A percentile compares a stretch with the other conserved stretches of the same genome.
These are phyloP conservation scores for Psilopsiagon aurifrons DNA, from an alignment of 2,113 vertebrate genomes.

Conservation along the genomic window DNA sequence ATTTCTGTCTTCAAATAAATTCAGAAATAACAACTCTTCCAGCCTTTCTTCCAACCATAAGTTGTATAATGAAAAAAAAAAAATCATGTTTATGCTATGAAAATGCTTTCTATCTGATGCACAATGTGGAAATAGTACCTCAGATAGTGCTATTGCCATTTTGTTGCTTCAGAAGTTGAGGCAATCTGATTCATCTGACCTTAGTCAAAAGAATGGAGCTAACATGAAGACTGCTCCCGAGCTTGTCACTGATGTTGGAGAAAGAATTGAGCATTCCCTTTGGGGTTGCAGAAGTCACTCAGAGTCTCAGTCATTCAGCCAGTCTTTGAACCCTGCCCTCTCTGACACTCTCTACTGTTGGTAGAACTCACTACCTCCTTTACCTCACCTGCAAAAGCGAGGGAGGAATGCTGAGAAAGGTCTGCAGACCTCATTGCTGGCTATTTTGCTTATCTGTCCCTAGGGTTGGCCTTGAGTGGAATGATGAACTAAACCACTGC, in stretches of 20 bases:
- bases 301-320: not conserved
- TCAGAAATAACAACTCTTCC: not conserved
- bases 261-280: not conserved
- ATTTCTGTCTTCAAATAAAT: not conserved
- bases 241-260: not conserved
- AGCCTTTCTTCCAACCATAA: not conserved
- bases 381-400: not conserved
- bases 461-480: fast-evolving
- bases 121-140: not conserved
- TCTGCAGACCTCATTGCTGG: not conserved
- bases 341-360: not conserved
- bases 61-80: not conserved
- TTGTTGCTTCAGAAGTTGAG: not conserved
- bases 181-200: not conserved
- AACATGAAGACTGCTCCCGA: not conserved
- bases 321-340: not conserved
- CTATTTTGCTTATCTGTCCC: not conserved
- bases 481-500: not conserved
- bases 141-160: not conserved
- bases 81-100: not conserved
- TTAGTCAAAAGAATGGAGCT: not conserved
- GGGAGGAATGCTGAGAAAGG: not conserved
- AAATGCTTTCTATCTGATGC: not conserved
- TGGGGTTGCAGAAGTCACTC: not conserved
- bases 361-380: not conserved